Percentiles rank a stretch among this genome's conserved stretches.
Evolutionary conservation across 2,797 vertebrate genomes (phyloP).

Genomic region (Pachyuromys duprasi): DNA sequence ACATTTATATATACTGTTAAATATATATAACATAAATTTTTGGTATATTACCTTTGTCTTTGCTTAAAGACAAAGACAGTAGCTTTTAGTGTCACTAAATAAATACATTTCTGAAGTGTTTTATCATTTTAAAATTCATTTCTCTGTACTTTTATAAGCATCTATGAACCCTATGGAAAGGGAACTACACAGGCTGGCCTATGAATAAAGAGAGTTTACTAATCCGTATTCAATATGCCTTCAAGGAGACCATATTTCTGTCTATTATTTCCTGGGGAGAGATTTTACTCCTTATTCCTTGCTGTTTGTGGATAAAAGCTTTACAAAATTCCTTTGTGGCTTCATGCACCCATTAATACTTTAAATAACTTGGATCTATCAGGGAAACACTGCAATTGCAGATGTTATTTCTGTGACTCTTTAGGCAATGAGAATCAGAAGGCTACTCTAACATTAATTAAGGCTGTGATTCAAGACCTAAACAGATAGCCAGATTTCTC

Average conservation of each 20-base stretch:
- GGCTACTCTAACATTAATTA: constrained; percentile 18
- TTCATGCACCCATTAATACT: neutral
- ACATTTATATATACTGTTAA: too few relatives aligned
- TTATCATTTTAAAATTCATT: neutral
- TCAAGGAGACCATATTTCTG: neutral
- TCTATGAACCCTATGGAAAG: neutral
- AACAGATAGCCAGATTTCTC: neutral
- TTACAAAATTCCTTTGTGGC: neutral
- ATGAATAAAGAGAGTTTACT: neutral
- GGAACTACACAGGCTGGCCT: neutral
- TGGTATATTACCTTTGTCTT: neutral
- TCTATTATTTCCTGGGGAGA: neutral
- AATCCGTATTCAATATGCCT: neutral
- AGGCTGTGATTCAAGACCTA: neutral
- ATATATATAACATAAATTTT: neutral
- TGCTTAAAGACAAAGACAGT: neutral
- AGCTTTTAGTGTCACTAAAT: neutral
- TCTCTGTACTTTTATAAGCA: constrained; percentile 23
- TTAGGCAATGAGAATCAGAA: constrained; percentile 9
- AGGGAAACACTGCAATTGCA: neutral
- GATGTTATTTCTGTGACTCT: constrained; percentile 25
- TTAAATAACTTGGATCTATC: neutral
- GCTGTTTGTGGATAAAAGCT: neutral
- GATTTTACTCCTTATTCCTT: neutral
- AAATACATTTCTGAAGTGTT: constrained; percentile 42